Conservation (phyloP, 2,888 invertebrate genomes). For the Cosmorhoe ocellata region DNA sequence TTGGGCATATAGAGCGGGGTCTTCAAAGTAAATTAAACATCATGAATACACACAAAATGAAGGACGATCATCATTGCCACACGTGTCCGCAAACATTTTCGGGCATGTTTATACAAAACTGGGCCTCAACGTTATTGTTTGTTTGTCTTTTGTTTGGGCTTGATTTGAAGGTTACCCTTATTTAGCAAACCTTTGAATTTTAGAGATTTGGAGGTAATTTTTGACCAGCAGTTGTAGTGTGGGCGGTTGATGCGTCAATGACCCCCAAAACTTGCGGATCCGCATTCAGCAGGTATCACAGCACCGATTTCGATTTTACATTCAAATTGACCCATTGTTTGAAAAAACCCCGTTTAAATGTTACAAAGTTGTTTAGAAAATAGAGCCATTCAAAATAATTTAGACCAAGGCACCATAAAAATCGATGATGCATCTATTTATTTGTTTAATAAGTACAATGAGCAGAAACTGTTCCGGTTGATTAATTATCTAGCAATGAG, state of each 20-base stretch:
- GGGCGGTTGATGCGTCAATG: constrained; percentile 79
- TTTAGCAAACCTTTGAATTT: constrained; percentile 29
- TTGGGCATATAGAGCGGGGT: constrained; percentile 60
- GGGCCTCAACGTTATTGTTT: constrained; percentile 55
- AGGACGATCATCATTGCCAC: constrained; percentile 65
- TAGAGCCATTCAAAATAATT: constrained; percentile 12
- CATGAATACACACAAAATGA: constrained; percentile 60
- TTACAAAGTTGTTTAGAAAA: constrained; percentile 23
- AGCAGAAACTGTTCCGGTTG: too few species aligned
- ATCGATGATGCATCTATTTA: constrained; percentile 4
- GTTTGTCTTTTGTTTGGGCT: constrained; percentile 43
- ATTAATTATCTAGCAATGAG: constrained; percentile 41
- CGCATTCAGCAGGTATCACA: constrained; percentile 72
- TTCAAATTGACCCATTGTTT: constrained; percentile 50
- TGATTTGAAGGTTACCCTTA: constrained; percentile 29
- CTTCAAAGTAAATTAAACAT: constrained; percentile 67
- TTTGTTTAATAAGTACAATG: neutral
- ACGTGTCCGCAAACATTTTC: constrained; percentile 73
- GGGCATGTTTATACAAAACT: constrained; percentile 62
- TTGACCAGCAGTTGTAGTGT: constrained; percentile 65
- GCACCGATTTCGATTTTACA: constrained; percentile 51
- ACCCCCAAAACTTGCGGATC: constrained; percentile 79
- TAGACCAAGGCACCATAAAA: constrained; percentile 4
- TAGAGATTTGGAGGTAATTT: constrained; percentile 38
- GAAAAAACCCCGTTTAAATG: constrained; percentile 34